Base-by-base conservation (phyloP, 2,113 vertebrate species). In the Hemichromis elongatus region DNA sequence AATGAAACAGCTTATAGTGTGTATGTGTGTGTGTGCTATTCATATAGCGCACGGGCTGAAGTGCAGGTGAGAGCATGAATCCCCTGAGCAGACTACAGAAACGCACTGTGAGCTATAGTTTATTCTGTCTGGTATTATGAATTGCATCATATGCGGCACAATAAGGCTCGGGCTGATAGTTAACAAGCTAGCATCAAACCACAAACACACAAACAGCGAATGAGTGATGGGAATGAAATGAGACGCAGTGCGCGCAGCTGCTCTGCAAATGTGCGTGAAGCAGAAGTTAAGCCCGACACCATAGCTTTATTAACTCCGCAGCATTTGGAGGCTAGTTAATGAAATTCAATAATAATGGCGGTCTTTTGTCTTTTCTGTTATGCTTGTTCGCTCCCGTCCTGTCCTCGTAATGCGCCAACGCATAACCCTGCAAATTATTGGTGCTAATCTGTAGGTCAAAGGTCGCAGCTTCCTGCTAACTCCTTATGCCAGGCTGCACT, bases 161-260 rank as follows among this genome's bases (percentile, higher is more conserved):
- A 87, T 52, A 53, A 77, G 52, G 28, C 13, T 12, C 7, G 3
- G 3, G n/a, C 24, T 89, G 66, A 82, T 83, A 85, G 81, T 86
- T 89, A 90, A 75, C 70, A 75, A 47, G 42, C 16, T 12, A 50
- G 68, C 70, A n/a, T 75, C 70, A 75, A 75, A 75, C 70, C 24
- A 56, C 77, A 86, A 57, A 66, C 14, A 45, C 66, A 45, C 83
- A 81, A 89, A 85, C 78, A 87, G 66, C 28, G 24, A 68, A 79
- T 82, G 83, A 85, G 52, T 79, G 87, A 82, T 84, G 57, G 77
- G 83, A 90, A 78, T 80, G 30, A 88, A 92, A 91, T 88, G 61
- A 86, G 63, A 80, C 3, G 6, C 18, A 50, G 57, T 83, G 59
- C 50, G 28, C 56, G 66, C 57, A 79, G 86, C 56, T 84, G 53